Percentiles rank a stretch among this genome's conserved stretches.
Evolutionary conservation across 2,888 invertebrate species (phyloP).

Genomic region (Agrotis exclamationis): DNA sequence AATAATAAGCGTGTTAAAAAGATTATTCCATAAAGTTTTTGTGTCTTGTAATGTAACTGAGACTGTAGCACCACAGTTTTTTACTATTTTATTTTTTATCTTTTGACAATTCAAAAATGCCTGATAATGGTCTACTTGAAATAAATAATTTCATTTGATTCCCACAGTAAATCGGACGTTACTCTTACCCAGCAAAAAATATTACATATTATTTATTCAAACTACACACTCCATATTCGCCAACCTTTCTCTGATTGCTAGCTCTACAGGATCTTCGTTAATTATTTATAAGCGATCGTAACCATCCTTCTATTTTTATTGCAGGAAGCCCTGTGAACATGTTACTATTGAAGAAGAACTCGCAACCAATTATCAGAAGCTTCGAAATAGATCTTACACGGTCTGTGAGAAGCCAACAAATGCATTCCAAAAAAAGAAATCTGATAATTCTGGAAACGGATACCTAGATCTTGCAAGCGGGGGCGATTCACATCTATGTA

Average conservation of each 20-base stretch:
- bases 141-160: not conserved
- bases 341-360: slow-evolving; percentile 84
- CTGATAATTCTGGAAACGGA: slow-evolving; percentile 87
- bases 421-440: slow-evolving; percentile 83
- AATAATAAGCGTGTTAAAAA: too few species aligned
- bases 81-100: too few species aligned
- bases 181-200: not conserved
- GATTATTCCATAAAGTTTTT: too few species aligned
- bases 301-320: slow-evolving; percentile 62
- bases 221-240: not conserved
- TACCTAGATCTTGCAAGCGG: slow-evolving; percentile 92
- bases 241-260: not conserved
- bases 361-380: slow-evolving; percentile 84
- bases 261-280: not conserved
- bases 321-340: slow-evolving; percentile 91
- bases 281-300: not conserved
- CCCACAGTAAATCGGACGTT: not conserved
- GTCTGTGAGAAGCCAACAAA: slow-evolving; percentile 86
- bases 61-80: too few species aligned
- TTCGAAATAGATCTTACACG: slow-evolving; percentile 89
- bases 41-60: too few species aligned
- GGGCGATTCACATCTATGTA: slow-evolving; percentile 90
- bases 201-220: not conserved
- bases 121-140: too few species aligned
- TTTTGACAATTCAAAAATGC: too few species aligned